A percentile compares a stretch with the other conserved stretches of the same genome.
These are phyloP conservation scores for Axea sp. DNA, from an alignment of 2,888 invertebrate species.

Conservation along the genomic window DNA sequence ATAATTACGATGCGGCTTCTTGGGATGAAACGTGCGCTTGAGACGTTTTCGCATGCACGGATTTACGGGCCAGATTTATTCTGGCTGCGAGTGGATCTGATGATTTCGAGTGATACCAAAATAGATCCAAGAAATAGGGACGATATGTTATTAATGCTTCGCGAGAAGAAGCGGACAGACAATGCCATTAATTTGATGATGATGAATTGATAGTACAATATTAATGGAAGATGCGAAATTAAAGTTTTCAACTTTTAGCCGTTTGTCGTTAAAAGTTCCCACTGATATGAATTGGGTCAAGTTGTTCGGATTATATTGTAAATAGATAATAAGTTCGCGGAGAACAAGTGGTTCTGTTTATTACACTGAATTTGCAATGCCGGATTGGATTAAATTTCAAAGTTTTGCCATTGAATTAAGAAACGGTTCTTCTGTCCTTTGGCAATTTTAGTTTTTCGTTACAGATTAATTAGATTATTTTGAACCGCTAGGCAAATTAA, in stretches of 20 bases:
- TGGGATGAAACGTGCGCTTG: conserved; percentile 40
- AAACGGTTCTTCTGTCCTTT: background rate
- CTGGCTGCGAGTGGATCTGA: conserved; percentile 10
- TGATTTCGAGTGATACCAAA: conserved; percentile 50
- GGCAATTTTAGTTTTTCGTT: background rate
- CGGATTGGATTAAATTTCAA: conserved; percentile 3
- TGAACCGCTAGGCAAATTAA: too few relatives aligned
- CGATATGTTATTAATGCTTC: conserved; percentile 30
- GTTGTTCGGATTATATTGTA: background rate
- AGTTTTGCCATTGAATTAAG: background rate
- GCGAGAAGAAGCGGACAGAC: conserved; percentile 20
- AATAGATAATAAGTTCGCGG: conserved; percentile 1
- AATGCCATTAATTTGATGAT: conserved; percentile 26
- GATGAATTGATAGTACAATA: conserved; percentile 8
- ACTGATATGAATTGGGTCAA: background rate
- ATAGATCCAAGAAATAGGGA: conserved; percentile 38
- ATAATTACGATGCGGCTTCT: conserved; percentile 59
- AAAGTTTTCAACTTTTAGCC: background rate
- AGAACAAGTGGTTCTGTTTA: background rate
- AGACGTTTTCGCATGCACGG: conserved; percentile 33
- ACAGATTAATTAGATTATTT: background rate
- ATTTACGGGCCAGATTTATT: conserved; percentile 51
- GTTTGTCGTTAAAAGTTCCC: background rate
- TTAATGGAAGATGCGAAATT: background rate
- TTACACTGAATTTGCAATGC: background rate